These are phyloP conservation scores for Gastracanthus pulcherrimus DNA, from an alignment of 2,888 invertebrate genomes.

Conservation along the genomic window DNA sequence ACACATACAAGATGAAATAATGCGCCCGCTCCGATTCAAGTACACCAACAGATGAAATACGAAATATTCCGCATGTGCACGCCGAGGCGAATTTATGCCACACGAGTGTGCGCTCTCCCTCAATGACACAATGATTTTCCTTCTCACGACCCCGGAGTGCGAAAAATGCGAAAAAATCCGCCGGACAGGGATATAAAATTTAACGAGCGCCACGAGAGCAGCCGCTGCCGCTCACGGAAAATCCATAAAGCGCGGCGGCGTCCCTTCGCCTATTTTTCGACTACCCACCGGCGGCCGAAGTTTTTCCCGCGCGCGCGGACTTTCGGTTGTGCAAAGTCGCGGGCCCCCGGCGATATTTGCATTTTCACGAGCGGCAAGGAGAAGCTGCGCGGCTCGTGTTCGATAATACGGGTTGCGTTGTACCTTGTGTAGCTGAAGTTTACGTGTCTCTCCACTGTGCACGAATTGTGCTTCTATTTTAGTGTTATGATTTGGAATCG, in stretches of 20 bases:
- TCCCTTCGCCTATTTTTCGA: slow-evolving; percentile 1
- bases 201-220: slow-evolving; percentile 32
- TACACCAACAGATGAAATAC: slow-evolving; percentile 5
- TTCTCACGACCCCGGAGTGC: slow-evolving; percentile 13
- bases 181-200: slow-evolving; percentile 24
- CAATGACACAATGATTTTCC: slow-evolving; percentile 22
- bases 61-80: not conserved
- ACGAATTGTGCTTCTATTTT: too few species aligned
- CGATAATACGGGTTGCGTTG: too few species aligned
- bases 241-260: slow-evolving; percentile 37
- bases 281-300: not conserved
- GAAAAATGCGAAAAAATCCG: not conserved
- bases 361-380: not conserved
- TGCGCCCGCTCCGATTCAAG: not conserved
- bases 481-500: too few species aligned
- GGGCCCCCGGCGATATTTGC: not conserved
- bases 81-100: too few species aligned
- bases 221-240: slow-evolving; percentile 24
- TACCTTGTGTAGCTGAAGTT: too few species aligned
- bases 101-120: too few species aligned
- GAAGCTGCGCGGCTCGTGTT: not conserved
- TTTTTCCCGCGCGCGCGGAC: not conserved
- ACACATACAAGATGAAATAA: too few species aligned
- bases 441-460: too few species aligned
- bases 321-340: not conserved